These are phyloP conservation scores for Phrynocephalus guinanensis DNA, from an alignment of 2,797 vertebrate genomes.

Conservation along the genomic window DNA sequence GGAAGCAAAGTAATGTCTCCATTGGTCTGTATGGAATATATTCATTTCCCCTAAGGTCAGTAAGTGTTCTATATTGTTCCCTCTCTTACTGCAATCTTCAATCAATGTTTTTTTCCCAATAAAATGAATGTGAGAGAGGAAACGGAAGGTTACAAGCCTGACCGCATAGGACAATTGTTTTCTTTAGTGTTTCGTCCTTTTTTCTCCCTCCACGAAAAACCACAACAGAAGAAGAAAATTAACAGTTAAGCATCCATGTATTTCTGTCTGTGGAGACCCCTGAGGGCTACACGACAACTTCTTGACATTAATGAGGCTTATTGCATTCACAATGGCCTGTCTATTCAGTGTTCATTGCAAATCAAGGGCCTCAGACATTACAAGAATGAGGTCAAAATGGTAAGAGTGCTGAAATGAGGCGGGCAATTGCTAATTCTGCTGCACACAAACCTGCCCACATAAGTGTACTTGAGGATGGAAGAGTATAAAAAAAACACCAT, in stretches of 20 bases:
- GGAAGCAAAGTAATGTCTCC: constrained; percentile 61
- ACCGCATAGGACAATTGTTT: background rate
- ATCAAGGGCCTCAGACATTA: background rate
- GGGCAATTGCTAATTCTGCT: constrained; percentile 23
- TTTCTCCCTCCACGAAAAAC: background rate
- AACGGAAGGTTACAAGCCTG: constrained; percentile 29
- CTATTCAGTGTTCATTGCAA: constrained; percentile 20
- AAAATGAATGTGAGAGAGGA: constrained; percentile 11
- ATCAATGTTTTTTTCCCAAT: constrained; percentile 1
- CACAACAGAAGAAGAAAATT: constrained; percentile 38
- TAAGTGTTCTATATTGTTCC: constrained; percentile 19
- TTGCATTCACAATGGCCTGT: constrained; percentile 44
- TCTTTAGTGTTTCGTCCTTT: background rate
- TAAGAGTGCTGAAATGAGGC: constrained; percentile 3
- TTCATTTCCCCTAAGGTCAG: constrained; percentile 52
- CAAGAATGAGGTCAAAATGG: constrained; percentile 45
- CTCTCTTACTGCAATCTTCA: background rate
- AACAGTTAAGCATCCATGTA: constrained; percentile 54
- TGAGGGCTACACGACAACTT: constrained; percentile 32
- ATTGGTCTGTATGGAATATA: constrained; percentile 54
- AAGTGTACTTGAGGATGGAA: background rate
- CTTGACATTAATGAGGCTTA: constrained; percentile 33
- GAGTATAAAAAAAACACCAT: background rate
- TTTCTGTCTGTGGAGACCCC: constrained; percentile 9
- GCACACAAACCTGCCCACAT: constrained; percentile 19